Evolutionary conservation across 2,888 invertebrate genomes (phyloP), one percentile per base, ranked within the genome.

Genomic region (Cinara cedri): DNA sequence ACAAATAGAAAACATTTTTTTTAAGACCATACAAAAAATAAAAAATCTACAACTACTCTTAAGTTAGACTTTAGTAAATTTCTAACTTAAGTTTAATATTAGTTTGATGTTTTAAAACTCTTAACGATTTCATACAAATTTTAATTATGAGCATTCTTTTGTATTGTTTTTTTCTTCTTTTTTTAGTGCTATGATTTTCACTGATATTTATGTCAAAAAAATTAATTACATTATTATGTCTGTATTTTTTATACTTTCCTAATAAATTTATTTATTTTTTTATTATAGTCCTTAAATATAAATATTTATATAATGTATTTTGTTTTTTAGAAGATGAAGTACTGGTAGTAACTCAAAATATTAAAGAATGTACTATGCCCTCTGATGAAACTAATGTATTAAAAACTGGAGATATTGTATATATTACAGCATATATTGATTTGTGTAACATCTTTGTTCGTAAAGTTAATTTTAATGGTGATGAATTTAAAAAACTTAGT

Each of bases 351-450:
- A 21, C n/a, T 65, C 44, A 75, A 26, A 16, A 24, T 75, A 42
- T 63, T 3, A 24, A 1, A 44, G 42, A 54, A 34, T 34, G 34
- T 46, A n/a, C 19, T 16, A 11, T 8, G 4, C 3, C 21, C 4
- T 14, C 3, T 72, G 14, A 63, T 24, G 13, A 24, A n/a, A 34
- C 63, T 1, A 60, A 42, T 51, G 4, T 9, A 10, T 16, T 78
- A 3, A 62, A 78, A 51, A 70, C 49, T 70, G 78, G 70, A 0
- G 78, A 78, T 8, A 21, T 51, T 24, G 78, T 78, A 9, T 78
- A 62, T 42, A 78, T 78, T 34, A 70, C 78, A 14, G 42, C 70
- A n/a, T 78, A 70, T 70, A 14, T 70, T 70, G 70, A 78, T 60
- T 21, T 51, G 13, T n/a, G 24, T 62, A 78, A 70, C 51, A 78